Percentiles rank a stretch among this genome's conserved stretches.
phyloP scores from a whole-genome alignment of 2,888 invertebrate genomes.

The Idaea straminata region DNA sequence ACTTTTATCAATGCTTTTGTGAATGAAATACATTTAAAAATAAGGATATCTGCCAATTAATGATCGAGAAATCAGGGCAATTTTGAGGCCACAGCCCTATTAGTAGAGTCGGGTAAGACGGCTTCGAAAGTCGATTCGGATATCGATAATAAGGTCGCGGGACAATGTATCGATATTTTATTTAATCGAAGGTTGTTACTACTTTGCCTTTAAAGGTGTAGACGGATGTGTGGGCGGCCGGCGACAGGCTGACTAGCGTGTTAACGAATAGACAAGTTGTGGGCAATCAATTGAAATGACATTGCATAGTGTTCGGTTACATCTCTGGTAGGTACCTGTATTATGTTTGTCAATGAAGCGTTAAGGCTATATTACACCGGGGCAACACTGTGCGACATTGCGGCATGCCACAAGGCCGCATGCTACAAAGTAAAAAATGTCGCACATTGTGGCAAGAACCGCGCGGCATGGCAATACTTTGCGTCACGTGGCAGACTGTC shows the following conservation, averaged over 20 bases:
- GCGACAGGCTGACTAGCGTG: neutral
- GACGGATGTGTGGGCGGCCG: neutral
- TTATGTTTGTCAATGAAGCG: neutral
- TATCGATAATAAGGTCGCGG: neutral
- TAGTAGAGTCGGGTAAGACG: slow-evolving; percentile 40
- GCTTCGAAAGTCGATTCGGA: slow-evolving; percentile 6
- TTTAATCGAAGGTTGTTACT: neutral
- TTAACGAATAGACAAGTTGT: neutral
- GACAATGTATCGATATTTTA: neutral
- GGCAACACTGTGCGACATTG: too few relatives aligned
- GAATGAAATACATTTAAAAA: slow-evolving; percentile 39
- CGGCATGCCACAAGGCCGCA: too few relatives aligned
- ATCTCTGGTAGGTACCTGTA: neutral
- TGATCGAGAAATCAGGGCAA: slow-evolving; percentile 53
- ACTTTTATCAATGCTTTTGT: slow-evolving; percentile 13
- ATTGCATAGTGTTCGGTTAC: neutral
- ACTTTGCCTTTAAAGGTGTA: neutral
- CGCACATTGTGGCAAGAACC: too few relatives aligned
- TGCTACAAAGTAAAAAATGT: too few relatives aligned
- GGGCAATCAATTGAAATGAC: neutral
- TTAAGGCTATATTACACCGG: too few relatives aligned
- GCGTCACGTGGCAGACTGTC: too few relatives aligned
- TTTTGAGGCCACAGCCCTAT: slow-evolving; percentile 52
- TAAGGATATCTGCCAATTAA: slow-evolving; percentile 46
- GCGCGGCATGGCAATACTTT: too few relatives aligned